phyloP scores from a whole-genome alignment of 2,113 vertebrate genomes.

The Eidolon helvum region DNA sequence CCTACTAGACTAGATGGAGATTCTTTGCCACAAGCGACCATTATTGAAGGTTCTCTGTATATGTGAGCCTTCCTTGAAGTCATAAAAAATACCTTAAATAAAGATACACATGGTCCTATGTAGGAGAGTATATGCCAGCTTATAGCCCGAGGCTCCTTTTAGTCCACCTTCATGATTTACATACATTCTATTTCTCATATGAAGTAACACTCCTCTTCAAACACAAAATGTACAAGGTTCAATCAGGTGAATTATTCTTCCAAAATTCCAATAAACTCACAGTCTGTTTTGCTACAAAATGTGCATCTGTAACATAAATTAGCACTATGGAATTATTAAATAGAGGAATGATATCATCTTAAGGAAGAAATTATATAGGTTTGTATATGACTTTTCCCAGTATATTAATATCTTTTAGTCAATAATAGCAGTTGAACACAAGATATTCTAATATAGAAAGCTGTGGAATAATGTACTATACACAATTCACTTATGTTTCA shows the following conservation, averaged over 20 bases:
- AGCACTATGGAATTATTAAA: background rate
- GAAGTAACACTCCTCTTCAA: slow-evolving; percentile 60
- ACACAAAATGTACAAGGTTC: slow-evolving; percentile 58
- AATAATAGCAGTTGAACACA: background rate
- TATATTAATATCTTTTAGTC: background rate
- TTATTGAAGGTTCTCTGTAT: background rate
- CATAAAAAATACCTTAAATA: slow-evolving; percentile 18
- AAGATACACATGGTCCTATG: background rate
- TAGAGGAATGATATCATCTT: background rate
- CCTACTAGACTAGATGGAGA: background rate
- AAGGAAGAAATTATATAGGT: background rate
- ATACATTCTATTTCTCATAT: slow-evolving; percentile 8
- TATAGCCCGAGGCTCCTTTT: background rate
- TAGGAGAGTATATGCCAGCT: background rate
- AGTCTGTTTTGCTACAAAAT: slow-evolving; percentile 14
- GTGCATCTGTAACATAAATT: background rate
- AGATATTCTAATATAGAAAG: background rate
- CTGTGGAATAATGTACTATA: no score
- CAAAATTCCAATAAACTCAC: slow-evolving; percentile 18
- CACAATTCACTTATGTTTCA: background rate
- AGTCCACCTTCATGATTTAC: slow-evolving; percentile 4
- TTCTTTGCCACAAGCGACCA: background rate
- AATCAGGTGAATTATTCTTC: slow-evolving; percentile 43
- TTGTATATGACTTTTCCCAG: background rate
- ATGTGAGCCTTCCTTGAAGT: background rate